Evolutionary conservation across 2,113 vertebrate species (phyloP).

Genomic region (Numenius arquata): DNA sequence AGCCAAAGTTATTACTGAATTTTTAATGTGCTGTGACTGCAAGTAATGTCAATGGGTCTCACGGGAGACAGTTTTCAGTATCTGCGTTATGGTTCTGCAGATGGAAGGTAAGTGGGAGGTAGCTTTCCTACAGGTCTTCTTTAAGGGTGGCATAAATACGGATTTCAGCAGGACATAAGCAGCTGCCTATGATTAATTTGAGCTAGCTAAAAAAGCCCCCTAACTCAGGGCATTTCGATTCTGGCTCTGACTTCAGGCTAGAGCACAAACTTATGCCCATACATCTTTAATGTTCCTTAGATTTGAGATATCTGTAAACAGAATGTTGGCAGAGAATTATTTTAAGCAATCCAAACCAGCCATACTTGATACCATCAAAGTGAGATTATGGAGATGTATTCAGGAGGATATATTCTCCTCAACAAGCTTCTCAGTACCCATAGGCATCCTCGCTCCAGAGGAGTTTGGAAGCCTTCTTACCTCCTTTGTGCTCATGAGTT

Average conservation of each 20-base stretch:
- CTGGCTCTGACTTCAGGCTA: neutral
- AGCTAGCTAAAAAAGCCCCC: neutral
- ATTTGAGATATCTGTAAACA: neutral
- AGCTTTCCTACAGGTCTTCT: neutral
- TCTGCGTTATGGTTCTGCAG: neutral
- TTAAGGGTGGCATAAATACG: conserved; percentile 16
- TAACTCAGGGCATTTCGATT: neutral
- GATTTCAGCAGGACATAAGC: neutral
- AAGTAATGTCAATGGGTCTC: neutral
- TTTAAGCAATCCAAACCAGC: neutral
- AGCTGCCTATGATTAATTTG: neutral
- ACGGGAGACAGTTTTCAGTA: neutral
- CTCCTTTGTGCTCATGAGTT: neutral
- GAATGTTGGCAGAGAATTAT: neutral
- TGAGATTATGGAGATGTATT: neutral
- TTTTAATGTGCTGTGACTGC: neutral
- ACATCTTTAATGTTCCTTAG: neutral
- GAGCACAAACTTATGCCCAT: neutral
- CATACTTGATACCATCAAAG: neutral
- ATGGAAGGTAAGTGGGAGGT: conserved; percentile 3
- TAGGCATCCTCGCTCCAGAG: neutral
- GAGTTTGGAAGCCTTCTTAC: neutral
- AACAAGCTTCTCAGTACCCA: neutral
- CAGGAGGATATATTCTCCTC: neutral
- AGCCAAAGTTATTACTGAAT: neutral